Conservation (phyloP, 1,140 invertebrate genomes). For the Drosophila tropicalis region DNA sequence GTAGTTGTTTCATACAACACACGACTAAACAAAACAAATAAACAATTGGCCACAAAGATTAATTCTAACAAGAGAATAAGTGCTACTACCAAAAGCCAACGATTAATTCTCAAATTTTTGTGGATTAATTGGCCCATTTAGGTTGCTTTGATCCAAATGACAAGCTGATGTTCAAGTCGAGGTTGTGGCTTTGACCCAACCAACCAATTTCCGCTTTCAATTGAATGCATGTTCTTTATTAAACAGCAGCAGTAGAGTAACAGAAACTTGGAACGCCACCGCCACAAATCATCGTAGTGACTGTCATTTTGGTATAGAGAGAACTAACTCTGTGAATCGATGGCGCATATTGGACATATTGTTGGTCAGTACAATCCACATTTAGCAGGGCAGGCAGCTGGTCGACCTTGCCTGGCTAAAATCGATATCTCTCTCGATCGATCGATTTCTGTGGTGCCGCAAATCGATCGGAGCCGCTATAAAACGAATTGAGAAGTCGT, state of each 20-base stretch:
- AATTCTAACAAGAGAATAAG: constrained; percentile 39
- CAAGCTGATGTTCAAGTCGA: constrained; percentile 1
- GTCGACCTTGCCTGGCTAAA: constrained; percentile 64
- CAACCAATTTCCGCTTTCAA: constrained; percentile 66
- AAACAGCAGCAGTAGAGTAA: constrained; percentile 6
- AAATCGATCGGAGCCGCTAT: constrained; percentile 67
- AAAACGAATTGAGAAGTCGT: constrained; percentile 66
- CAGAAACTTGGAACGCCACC: background rate
- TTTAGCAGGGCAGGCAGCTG: constrained; percentile 40
- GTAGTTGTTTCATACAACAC: constrained; percentile 35
- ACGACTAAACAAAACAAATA: constrained; percentile 8
- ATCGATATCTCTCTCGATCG: constrained; percentile 47
- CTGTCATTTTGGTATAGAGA: background rate
- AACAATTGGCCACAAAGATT: constrained; percentile 30
- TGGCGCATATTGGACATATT: constrained; percentile 32
- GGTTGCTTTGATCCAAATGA: constrained; percentile 39
- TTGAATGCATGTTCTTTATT: constrained; percentile 41
- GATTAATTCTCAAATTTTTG: constrained; percentile 73
- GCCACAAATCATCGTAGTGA: constrained; percentile 51
- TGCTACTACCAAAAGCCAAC: constrained; percentile 7
- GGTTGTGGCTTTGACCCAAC: constrained; percentile 47
- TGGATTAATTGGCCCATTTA: constrained; percentile 41
- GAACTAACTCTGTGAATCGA: constrained; percentile 27
- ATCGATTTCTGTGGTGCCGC: constrained; percentile 61
- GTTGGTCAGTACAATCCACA: constrained; percentile 38